Percentiles rank a stretch among this genome's conserved stretches.
Evolutionary conservation across 2,113 vertebrate species (phyloP).

Genomic region (Pteruthius melanotis): DNA sequence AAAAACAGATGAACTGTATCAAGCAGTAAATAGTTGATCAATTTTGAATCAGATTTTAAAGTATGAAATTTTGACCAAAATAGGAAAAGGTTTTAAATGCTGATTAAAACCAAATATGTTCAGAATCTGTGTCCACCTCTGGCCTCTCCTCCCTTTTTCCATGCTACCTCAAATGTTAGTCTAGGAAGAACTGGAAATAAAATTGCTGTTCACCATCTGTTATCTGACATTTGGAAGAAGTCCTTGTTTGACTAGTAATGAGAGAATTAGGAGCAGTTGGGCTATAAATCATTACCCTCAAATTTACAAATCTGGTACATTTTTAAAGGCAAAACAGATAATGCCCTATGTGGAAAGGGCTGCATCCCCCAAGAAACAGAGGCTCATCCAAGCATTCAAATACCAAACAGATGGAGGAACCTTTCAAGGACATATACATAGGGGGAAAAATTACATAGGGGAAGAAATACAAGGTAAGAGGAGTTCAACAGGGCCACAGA

Average conservation of each 20-base stretch:
- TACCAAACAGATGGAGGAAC: conserved; percentile 1
- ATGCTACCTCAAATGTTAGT: not conserved
- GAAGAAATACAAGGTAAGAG: not conserved
- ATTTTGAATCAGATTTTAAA: not conserved
- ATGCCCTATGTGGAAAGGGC: not conserved
- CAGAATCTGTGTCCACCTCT: not conserved
- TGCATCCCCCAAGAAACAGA: not conserved
- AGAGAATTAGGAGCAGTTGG: not conserved
- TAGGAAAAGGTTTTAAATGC: not conserved
- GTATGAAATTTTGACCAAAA: not conserved
- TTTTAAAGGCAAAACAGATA: conserved; percentile 1
- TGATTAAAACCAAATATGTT: not conserved
- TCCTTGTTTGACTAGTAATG: not conserved
- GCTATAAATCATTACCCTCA: not conserved
- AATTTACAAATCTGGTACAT: not conserved
- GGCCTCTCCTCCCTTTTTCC: not conserved
- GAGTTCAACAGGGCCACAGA: not conserved
- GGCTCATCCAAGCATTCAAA: not conserved
- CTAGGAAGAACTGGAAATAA: not conserved
- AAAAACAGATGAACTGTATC: not conserved
- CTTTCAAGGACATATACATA: not conserved
- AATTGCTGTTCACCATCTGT: conserved; percentile 9
- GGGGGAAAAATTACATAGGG: not conserved
- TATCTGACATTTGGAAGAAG: conserved; percentile 13
- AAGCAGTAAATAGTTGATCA: not conserved